Percentiles rank a stretch among this genome's conserved stretches.
phyloP scores from a whole-genome alignment of 2,797 vertebrate genomes.

The Takifugu rubripes region DNA sequence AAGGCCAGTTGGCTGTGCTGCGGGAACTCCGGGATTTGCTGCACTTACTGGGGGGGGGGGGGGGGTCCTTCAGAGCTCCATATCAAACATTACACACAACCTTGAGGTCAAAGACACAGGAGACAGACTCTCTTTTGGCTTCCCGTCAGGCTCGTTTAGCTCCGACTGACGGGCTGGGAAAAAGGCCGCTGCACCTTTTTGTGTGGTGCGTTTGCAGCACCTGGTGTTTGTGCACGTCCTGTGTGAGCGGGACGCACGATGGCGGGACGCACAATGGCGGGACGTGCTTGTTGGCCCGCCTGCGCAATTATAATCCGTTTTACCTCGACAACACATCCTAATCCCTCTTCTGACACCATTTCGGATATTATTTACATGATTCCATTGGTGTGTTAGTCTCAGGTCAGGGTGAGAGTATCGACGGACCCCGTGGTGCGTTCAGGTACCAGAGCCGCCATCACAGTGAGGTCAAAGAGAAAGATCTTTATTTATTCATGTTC shows the following conservation, averaged over 20 bases:
- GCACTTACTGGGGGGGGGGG: constrained; percentile 3
- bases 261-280: constrained; percentile 67
- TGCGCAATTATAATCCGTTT: constrained; percentile 13
- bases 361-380: too few relatives aligned
- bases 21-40: constrained; percentile 46
- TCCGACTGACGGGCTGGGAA: not conserved
- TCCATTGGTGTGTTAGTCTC: too few relatives aligned
- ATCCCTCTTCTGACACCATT: too few relatives aligned
- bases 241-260: constrained; percentile 64
- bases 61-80: constrained; percentile 20
- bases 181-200: not conserved
- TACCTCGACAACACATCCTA: too few relatives aligned
- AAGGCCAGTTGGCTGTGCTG: constrained; percentile 22
- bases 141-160: constrained; percentile 8
- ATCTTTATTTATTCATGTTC: too few relatives aligned
- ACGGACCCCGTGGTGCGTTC: too few relatives aligned
- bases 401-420: too few relatives aligned
- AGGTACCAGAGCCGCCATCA: too few relatives aligned
- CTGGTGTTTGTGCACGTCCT: constrained; percentile 44
- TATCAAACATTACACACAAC: constrained; percentile 43
- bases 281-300: constrained; percentile 63
- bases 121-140: constrained; percentile 21
- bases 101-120: constrained; percentile 37
- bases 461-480: too few relatives aligned
- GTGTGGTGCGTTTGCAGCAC: constrained; percentile 41